A percentile compares a stretch with the other conserved stretches of the same genome.
phyloP scores from a whole-genome alignment of 1,140 invertebrate genomes.

The Muscidifurax raptorellus region DNA sequence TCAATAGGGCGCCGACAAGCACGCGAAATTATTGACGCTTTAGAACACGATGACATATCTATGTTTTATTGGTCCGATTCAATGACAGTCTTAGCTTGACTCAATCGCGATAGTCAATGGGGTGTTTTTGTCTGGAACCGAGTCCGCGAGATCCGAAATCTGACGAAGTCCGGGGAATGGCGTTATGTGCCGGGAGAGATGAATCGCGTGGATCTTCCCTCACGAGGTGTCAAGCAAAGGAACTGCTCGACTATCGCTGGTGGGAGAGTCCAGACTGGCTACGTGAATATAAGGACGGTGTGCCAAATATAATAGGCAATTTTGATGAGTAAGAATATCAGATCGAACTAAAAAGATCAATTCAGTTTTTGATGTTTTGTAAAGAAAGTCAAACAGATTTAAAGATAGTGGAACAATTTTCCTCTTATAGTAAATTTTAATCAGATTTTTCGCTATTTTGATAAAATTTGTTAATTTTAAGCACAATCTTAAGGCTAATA shows the following conservation, averaged over 20 bases:
- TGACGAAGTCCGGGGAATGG: slow-evolving; percentile 20
- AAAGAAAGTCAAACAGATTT: slow-evolving; percentile 13
- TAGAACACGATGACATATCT: slow-evolving; percentile 42
- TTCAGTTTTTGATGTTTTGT: slow-evolving; percentile 22
- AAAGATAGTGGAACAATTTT: slow-evolving; percentile 54
- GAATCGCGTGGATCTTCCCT: slow-evolving; percentile 56
- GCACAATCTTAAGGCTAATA: slow-evolving; percentile 25
- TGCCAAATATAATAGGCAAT: slow-evolving; percentile 47
- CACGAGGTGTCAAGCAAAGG: slow-evolving; percentile 65
- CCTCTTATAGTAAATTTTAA: slow-evolving; percentile 55
- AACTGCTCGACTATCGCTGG: slow-evolving; percentile 65
- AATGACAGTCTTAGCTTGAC: slow-evolving; percentile 49
- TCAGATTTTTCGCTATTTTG: slow-evolving; percentile 60
- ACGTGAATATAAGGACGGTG: slow-evolving; percentile 40
- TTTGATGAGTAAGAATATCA: slow-evolving; percentile 47
- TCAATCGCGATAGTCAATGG: slow-evolving; percentile 50
- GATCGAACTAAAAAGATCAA: slow-evolving; percentile 47
- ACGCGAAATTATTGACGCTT: slow-evolving; percentile 40
- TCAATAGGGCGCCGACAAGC: slow-evolving; percentile 62
- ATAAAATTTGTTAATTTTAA: slow-evolving; percentile 57
- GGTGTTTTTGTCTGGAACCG: slow-evolving; percentile 49
- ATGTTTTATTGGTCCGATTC: slow-evolving; percentile 39
- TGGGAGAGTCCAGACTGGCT: slow-evolving; percentile 68
- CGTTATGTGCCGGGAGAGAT: slow-evolving; percentile 42
- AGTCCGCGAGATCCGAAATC: slow-evolving; percentile 42